phyloP scores from a whole-genome alignment of 2,113 vertebrate species.

The Beaufortia kweichowensis region DNA sequence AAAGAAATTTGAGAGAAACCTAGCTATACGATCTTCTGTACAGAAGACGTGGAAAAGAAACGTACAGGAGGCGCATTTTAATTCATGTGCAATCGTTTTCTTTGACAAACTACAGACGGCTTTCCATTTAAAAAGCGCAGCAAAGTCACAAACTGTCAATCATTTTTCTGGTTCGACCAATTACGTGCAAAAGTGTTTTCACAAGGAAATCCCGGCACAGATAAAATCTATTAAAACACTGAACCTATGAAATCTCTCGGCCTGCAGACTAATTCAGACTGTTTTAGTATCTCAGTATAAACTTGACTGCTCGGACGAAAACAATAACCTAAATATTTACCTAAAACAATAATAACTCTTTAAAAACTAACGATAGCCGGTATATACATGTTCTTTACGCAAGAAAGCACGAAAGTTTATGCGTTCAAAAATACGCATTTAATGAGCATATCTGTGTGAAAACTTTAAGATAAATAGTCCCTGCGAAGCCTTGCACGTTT shows the following conservation, averaged over 20 bases:
- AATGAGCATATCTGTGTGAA: too few relatives aligned
- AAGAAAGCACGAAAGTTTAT: neutral
- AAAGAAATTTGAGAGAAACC: neutral
- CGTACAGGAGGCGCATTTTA: neutral
- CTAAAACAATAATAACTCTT: neutral
- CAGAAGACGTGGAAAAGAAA: neutral
- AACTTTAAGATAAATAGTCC: neutral
- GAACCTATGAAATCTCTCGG: neutral
- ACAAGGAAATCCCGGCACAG: neutral
- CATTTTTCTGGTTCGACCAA: constrained; percentile 5
- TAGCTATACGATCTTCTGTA: neutral
- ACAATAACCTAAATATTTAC: neutral
- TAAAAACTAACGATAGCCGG: neutral
- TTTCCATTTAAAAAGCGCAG: neutral
- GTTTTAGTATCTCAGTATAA: neutral
- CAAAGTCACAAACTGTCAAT: constrained; percentile 16
- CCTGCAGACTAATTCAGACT: neutral
- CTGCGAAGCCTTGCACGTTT: neutral
- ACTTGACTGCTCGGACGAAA: neutral
- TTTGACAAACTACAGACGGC: constrained; percentile 4
- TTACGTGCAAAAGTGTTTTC: neutral
- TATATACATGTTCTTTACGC: neutral
- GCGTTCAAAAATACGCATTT: too few relatives aligned
- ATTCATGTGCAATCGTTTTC: neutral
- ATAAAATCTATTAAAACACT: constrained; percentile 17